These are phyloP conservation scores for Apteryx owenii DNA, from an alignment of 2,113 vertebrate genomes.

Conservation along the genomic window DNA sequence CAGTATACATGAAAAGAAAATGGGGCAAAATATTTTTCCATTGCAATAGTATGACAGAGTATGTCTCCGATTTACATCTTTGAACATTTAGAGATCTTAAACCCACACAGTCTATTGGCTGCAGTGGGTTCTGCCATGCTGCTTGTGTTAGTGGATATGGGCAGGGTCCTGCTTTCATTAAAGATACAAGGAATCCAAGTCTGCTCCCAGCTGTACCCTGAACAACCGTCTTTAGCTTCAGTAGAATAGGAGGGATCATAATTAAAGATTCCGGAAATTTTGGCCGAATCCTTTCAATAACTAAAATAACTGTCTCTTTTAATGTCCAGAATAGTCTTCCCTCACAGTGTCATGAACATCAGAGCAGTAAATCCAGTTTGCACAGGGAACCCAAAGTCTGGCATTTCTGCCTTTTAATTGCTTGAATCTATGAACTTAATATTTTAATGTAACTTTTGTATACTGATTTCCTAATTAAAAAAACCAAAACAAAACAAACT, in stretches of 20 bases:
- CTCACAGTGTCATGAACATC: not conserved
- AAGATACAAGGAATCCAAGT: not conserved
- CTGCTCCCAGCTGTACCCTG: not conserved
- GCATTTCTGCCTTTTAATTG: not conserved
- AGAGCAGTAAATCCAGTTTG: not conserved
- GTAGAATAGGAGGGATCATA: not conserved
- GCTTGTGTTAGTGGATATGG: not conserved
- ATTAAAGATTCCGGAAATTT: not conserved
- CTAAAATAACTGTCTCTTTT: not conserved
- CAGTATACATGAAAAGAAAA: not conserved
- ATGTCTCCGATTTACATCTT: not conserved
- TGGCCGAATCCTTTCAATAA: not conserved
- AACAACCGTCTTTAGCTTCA: not conserved
- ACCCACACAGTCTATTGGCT: accelerated
- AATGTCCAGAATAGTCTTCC: not conserved
- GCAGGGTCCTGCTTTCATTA: not conserved
- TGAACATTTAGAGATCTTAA: not conserved
- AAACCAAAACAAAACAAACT: not conserved
- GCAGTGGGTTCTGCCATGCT: not conserved
- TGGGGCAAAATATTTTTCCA: not conserved
- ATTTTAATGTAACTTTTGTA: not conserved
- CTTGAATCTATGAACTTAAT: not conserved
- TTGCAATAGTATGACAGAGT: not conserved
- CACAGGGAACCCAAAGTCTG: not conserved
- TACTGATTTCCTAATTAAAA: not conserved